Evolutionary conservation across 2,888 invertebrate genomes (phyloP), one percentile per base, ranked within the genome.

Genomic region (Molorchus minor): DNA sequence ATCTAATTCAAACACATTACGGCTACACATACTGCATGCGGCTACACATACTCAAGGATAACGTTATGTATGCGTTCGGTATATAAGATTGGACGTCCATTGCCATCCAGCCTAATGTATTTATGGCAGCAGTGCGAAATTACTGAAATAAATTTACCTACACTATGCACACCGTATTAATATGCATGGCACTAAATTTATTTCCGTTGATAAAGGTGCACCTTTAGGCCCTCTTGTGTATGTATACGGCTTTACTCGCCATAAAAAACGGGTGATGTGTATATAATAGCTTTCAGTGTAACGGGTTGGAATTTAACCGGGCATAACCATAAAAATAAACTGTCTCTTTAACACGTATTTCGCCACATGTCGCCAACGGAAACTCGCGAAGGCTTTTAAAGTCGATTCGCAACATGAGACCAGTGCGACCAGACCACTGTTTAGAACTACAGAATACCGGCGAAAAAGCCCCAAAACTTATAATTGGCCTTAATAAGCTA

Each of bases 51-150:
- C 46, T 13, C 43, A 55, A 59, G n/a, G n/a, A 59, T 59, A 41
- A 52, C 21, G 29, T 53, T 47, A 43, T 56, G 51, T 56, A 55
- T 47, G 55, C 47, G 59, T 35, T 20, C 29, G 45, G 49, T 43
- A 57, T 56, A 58, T 53, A 58, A 40, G 30, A 58, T 53, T 33
- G 57, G 53, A 62, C 56, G 60, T 56, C 58, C 55, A 54, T 33
- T 52, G 60, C 21, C 56, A 55, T 55, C 47, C 33, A 59, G 62
- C 57, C 64, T 64, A 67, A 69, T 65, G 61, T 69, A 66, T 67
- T 67, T 69, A 67, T 58, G 62, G 51, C 38, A 53, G 47, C 8
- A 21, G 36, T 58, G 36, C 25, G 52, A 51, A 57, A 65, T 65
- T 65, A 60, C 57, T 53, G 53, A 45, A 65, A 62, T 65, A 56